phyloP scores from a whole-genome alignment of 2,888 invertebrate species.

The Amaurobius ferox region DNA sequence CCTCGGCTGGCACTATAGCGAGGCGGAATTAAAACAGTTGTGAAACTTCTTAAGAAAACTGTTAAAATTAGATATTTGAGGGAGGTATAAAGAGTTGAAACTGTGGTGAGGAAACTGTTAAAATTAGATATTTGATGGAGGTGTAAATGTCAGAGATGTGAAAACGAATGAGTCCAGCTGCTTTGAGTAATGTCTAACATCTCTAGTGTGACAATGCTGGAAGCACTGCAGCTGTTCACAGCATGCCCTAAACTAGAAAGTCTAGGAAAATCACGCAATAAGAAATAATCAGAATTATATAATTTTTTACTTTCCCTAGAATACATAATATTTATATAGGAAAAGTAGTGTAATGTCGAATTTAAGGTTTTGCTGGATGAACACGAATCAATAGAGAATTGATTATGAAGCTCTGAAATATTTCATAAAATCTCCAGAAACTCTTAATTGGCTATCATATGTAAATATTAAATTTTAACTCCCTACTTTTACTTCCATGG shows the following conservation, averaged over 20 bases:
- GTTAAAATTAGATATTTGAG: constrained; percentile 9
- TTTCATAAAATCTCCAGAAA: no score
- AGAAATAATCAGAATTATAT: no score
- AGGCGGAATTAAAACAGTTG: background rate
- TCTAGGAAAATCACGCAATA: no score
- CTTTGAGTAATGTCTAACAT: background rate
- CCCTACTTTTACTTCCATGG: no score
- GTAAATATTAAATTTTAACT: no score
- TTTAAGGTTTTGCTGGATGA: no score
- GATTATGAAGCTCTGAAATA: no score
- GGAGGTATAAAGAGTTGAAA: background rate
- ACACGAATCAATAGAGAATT: no score
- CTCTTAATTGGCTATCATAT: no score
- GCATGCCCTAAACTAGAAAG: background rate
- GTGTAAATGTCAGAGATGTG: constrained; percentile 16
- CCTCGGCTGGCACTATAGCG: background rate
- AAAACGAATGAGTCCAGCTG: constrained; percentile 19
- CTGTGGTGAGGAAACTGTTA: constrained; percentile 4
- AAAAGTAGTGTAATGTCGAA: no score
- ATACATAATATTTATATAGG: no score
- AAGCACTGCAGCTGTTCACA: background rate
- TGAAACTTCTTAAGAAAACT: background rate
- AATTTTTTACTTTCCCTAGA: no score
- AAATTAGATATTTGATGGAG: constrained; percentile 20
- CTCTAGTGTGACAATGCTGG: background rate